Percentiles rank a stretch among this genome's conserved stretches.
phyloP scores from a whole-genome alignment of 2,113 vertebrate genomes.

The Sturnira hondurensis region DNA sequence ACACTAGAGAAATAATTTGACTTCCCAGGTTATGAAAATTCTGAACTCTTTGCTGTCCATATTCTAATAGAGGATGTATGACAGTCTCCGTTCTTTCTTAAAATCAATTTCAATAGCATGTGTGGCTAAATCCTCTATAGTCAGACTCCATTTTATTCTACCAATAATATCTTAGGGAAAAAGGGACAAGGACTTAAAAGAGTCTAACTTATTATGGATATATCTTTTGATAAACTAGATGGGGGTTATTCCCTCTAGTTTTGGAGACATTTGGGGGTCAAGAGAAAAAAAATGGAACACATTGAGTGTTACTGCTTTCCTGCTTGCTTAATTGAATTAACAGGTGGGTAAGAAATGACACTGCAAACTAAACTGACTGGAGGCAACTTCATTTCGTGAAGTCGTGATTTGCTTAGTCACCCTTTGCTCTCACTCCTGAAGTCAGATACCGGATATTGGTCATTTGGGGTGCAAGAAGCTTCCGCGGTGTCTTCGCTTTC shows the following conservation, averaged over 20 bases:
- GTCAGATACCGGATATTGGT: background rate
- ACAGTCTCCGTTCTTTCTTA: background rate
- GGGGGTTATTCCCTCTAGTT: background rate
- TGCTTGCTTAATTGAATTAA: slow-evolving; percentile 17
- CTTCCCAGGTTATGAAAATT: slow-evolving; percentile 28
- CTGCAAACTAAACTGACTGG: background rate
- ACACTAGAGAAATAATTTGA: slow-evolving; percentile 17
- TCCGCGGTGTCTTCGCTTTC: background rate
- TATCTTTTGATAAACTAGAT: background rate
- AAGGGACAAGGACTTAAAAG: background rate
- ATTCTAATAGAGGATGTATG: background rate
- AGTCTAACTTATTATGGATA: background rate
- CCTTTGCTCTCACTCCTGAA: background rate
- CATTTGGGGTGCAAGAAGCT: background rate
- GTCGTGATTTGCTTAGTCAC: background rate
- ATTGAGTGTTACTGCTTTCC: background rate
- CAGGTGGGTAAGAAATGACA: background rate
- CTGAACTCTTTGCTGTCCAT: background rate
- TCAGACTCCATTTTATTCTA: background rate
- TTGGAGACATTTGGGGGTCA: background rate
- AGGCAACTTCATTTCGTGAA: background rate
- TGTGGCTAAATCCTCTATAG: background rate
- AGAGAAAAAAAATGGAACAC: background rate
- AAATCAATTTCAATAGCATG: background rate
- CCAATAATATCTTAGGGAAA: background rate